These are phyloP conservation scores for Bos taurus DNA, from an alignment of 2,113 vertebrate genomes.

Conservation along the genomic window ARS-UCD2.0 NC_037342.1:12588001-12588500, in stretches of 20 bases:
- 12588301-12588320: neutral
- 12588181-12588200: neutral
- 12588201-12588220: neutral
- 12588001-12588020: neutral
- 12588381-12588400: neutral
- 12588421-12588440: neutral
- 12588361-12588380: neutral
- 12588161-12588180: neutral
- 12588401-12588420: neutral
- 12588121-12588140: neutral
- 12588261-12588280: neutral
- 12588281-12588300: neutral
- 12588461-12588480: neutral
- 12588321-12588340: neutral
- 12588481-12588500: neutral
- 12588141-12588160: neutral
- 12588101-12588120: neutral
- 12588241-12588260: neutral
- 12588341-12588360: neutral
- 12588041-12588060: neutral
- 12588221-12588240: neutral
- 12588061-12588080: fast-evolving
- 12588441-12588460: neutral
- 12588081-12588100: neutral
- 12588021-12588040: neutral